These are phyloP conservation scores for Cenopis cana DNA, from an alignment of 2,888 invertebrate genomes.

Conservation along the genomic window DNA sequence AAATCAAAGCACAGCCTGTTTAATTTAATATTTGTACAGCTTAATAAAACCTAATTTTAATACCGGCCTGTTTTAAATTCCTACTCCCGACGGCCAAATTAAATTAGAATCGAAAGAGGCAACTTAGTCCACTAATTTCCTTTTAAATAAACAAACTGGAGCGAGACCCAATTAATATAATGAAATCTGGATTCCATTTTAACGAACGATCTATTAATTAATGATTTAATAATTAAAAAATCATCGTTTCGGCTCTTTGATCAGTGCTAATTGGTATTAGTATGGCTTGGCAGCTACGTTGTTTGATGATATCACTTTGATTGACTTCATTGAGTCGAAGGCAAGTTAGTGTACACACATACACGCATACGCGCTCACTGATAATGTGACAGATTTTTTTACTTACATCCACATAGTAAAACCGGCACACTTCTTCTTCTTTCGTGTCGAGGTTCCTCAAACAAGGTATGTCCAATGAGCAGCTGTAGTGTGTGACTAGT, in stretches of 20 bases:
- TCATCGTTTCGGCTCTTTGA: conserved; percentile 20
- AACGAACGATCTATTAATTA: conserved; percentile 33
- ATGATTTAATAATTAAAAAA: conserved; percentile 30
- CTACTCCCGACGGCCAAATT: not conserved
- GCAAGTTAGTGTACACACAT: no score
- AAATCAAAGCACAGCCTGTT: not conserved
- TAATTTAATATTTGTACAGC: not conserved
- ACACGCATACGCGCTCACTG: no score
- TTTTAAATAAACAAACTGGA: conserved; percentile 30
- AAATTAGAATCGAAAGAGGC: conserved; percentile 16
- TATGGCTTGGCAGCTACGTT: not conserved
- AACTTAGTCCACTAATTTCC: conserved; percentile 26
- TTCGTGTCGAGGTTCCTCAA: no score
- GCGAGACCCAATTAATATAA: conserved; percentile 24
- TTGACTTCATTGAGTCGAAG: not conserved
- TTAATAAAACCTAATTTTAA: conserved; percentile 7
- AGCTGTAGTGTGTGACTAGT: no score
- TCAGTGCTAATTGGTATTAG: conserved; percentile 23
- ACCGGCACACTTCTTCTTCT: no score
- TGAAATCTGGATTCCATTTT: conserved; percentile 21
- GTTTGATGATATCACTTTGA: not conserved
- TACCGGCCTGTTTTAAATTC: not conserved
- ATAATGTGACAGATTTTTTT: no score
- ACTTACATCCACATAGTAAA: no score
- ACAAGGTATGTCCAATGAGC: no score